These are phyloP conservation scores for Patagioenas fasciata DNA, from an alignment of 2,113 vertebrate species.

Conservation along the genomic window DNA sequence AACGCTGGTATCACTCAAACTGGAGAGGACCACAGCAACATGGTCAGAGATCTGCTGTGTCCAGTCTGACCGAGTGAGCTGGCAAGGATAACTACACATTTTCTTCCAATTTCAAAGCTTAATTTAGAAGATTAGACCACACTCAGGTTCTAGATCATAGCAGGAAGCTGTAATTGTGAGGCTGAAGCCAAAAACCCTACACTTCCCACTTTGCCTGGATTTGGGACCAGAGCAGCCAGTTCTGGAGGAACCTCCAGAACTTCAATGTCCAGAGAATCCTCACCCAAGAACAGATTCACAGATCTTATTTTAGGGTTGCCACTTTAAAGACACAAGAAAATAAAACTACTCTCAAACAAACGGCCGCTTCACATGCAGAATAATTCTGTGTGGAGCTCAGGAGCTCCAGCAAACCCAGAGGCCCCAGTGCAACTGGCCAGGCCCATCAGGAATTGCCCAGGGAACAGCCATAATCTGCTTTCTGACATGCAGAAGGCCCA, in stretches of 20 bases:
- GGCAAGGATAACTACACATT: neutral
- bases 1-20: neutral
- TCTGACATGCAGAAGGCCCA: conserved; percentile 33
- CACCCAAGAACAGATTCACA: neutral
- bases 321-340: neutral
- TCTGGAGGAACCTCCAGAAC: neutral
- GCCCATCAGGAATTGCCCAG: neutral
- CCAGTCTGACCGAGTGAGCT: neutral
- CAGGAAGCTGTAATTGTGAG: neutral
- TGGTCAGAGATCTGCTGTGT: neutral
- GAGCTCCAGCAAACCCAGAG: neutral
- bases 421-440: neutral
- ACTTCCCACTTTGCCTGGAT: neutral
- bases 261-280: neutral
- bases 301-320: neutral
- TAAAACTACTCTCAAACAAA: neutral
- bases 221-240: neutral
- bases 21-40: neutral
- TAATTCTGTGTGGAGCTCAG: neutral
- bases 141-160: neutral
- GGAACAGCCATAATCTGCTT: conserved; percentile 44
- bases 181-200: neutral
- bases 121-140: neutral
- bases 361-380: neutral
- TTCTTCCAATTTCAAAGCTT: neutral